These are phyloP conservation scores for roundworm (Caenorhabditis elegans) DNA, from an alignment of 1,140 invertebrate genomes.

Conservation along the genomic window DNA sequence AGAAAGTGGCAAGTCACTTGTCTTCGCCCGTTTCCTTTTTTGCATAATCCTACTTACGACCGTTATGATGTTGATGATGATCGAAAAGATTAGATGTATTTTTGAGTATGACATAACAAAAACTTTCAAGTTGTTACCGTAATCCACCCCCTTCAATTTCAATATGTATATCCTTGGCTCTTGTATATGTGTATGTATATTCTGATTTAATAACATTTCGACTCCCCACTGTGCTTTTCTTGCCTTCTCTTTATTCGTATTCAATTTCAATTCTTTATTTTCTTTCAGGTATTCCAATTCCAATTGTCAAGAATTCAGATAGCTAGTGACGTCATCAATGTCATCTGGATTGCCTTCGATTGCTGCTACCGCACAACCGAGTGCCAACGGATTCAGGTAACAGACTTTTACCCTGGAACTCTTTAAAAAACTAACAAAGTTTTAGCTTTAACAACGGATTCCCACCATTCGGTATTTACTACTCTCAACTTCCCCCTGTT, in stretches of 20 bases:
- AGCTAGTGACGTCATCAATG: neutral
- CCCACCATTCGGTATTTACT: slow-evolving; percentile 10
- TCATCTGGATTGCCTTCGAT: neutral
- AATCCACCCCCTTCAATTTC: too few relatives aligned
- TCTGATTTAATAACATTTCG: neutral
- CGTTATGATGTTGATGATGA: too few relatives aligned
- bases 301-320: neutral
- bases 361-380: neutral
- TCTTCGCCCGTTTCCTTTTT: neutral
- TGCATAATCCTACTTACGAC: too few relatives aligned
- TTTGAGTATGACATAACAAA: too few relatives aligned
- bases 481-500: neutral
- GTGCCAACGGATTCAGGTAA: neutral
- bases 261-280: neutral
- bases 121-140: too few relatives aligned
- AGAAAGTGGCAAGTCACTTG: neutral
- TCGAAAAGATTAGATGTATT: too few relatives aligned
- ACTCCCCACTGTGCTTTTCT: neutral
- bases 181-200: neutral
- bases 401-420: too few relatives aligned
- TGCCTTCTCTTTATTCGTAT: neutral
- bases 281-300: neutral
- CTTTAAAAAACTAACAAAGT: too few relatives aligned
- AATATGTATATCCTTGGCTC: too few relatives aligned
- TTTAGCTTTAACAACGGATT: neutral